A percentile compares a stretch with the other conserved stretches of the same genome.
Evolutionary conservation across 2,888 invertebrate genomes (phyloP).

Genomic region (Tribolium freemani): DNA sequence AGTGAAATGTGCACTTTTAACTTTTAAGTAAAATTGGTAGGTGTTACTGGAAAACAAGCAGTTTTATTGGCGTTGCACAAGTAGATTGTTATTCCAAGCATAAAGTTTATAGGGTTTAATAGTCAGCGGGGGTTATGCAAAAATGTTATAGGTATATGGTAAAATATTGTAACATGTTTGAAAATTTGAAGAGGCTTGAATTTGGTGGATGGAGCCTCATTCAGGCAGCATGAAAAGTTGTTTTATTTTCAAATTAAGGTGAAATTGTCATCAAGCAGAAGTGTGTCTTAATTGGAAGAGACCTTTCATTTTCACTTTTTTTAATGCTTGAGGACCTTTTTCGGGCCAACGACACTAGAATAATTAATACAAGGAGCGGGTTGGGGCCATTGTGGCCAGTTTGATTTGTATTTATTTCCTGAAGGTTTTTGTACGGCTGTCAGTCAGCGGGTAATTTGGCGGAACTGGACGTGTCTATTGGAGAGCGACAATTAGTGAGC

Average conservation of each 20-base stretch:
- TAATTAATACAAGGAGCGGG: slow-evolving; percentile 43
- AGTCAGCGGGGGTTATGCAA: no score
- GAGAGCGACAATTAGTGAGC: slow-evolving; percentile 55
- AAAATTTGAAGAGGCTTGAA: no score
- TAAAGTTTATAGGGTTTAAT: no score
- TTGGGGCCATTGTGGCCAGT: slow-evolving; percentile 26
- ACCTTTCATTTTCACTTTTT: slow-evolving; percentile 7
- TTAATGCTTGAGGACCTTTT: slow-evolving; percentile 28
- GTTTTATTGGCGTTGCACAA: no score
- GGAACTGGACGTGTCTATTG: slow-evolving; percentile 54
- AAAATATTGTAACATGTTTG: no score
- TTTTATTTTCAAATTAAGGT: not conserved
- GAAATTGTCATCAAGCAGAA: slow-evolving; percentile 9
- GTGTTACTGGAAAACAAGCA: no score
- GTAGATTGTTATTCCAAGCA: no score
- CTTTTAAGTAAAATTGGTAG: no score
- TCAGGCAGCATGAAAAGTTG: no score
- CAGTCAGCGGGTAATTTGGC: slow-evolving; percentile 57
- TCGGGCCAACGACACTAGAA: slow-evolving; percentile 41
- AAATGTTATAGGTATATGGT: no score
- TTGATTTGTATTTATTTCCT: slow-evolving; percentile 42
- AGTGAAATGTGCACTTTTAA: no score
- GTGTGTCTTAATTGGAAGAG: not conserved
- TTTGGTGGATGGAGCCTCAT: no score
- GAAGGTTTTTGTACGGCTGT: slow-evolving; percentile 47